These are phyloP conservation scores for Esox niger DNA, from an alignment of 2,113 vertebrate species.

Conservation along the genomic window DNA sequence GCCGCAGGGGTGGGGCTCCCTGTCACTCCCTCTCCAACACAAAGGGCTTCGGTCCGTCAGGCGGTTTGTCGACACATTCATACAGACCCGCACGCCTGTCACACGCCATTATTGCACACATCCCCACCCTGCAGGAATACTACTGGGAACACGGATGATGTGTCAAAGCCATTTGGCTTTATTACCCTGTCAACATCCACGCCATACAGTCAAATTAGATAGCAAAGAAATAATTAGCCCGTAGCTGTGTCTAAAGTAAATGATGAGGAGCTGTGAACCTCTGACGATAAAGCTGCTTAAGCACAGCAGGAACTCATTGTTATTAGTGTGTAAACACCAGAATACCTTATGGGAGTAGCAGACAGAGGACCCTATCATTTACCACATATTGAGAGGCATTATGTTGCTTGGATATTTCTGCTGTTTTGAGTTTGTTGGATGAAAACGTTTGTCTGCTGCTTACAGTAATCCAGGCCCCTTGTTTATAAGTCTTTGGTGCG, in stretches of 20 bases:
- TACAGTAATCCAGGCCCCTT: constrained; percentile 57
- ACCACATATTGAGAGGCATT: constrained; percentile 37
- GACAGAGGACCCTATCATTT: constrained; percentile 38
- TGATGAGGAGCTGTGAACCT: constrained; percentile 17
- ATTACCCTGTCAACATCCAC: background rate
- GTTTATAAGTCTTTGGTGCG: constrained; percentile 34
- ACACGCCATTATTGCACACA: constrained; percentile 34
- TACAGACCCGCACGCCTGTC: constrained; percentile 17
- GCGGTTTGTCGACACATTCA: constrained; percentile 10
- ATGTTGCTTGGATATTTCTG: constrained; percentile 45
- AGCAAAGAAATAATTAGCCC: constrained; percentile 32
- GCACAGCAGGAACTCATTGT: constrained; percentile 38
- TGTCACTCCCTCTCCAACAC: constrained; percentile 13
- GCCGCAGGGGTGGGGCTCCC: constrained; percentile 31
- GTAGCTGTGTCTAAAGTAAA: constrained; percentile 30
- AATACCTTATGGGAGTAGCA: constrained; percentile 28
- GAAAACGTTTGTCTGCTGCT: constrained; percentile 48
- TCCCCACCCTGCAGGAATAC: constrained; percentile 30
- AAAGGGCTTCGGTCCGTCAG: constrained; percentile 29
- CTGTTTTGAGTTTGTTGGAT: constrained; percentile 36
- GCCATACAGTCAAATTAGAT: constrained; percentile 26
- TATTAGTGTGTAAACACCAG: constrained; percentile 36
- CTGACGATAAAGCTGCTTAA: constrained; percentile 21
- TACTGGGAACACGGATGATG: constrained; percentile 1
- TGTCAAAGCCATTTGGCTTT: constrained; percentile 32